Evolutionary conservation across 2,888 invertebrate genomes (phyloP), one percentile per base, ranked within the genome.

Genomic region (Drosophila algonquin): DNA sequence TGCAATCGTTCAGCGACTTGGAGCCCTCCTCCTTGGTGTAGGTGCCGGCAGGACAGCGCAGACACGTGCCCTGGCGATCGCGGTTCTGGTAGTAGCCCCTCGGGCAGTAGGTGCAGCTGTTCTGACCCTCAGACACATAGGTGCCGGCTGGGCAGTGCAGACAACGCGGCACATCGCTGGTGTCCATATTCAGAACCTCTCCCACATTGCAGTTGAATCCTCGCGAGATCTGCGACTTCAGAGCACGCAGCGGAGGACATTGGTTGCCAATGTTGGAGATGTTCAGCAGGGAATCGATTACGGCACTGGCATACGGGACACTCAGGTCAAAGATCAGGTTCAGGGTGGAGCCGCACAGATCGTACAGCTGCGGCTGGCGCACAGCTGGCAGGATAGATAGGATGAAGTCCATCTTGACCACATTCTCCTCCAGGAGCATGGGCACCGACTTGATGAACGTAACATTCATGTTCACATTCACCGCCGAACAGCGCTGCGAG

Each of bases 91-190:
- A 99, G 90, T 95, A 98, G 16, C 99, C 99, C 83, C 96, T 94
- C 1, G 97, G 96, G 91, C 99, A 99, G 90, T 96, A 95, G 1
- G 97, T 96, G 92, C 99, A 99, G 67, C 95, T 94, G 89, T 97
- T 96, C 93, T 98, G 97, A 85, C 97, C 97, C 81, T 96, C 96
- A 21, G 96, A 96, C 48, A 98, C 97, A 89, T 95, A 98, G 0
- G 98, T 98, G 87, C 99, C 99, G 80, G 98, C 98, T 8, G 99
- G 99, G 91, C 99, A 99, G 90, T 99, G 97, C 73, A 98, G 94
- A 93, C 98, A 98, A 93, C 98, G 94, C 24, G 98, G 97, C 54
- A 98, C 97, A 90, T 97, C 97, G 81, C 96, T 97, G 0, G 97
- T 96, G 81, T 97, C 97, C 95, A 97, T 97, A 90, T 98, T 97